Evolutionary conservation across 2,888 invertebrate genomes (phyloP), one percentile per base, ranked within the genome.

Genomic region (Ligdia adustata): DNA sequence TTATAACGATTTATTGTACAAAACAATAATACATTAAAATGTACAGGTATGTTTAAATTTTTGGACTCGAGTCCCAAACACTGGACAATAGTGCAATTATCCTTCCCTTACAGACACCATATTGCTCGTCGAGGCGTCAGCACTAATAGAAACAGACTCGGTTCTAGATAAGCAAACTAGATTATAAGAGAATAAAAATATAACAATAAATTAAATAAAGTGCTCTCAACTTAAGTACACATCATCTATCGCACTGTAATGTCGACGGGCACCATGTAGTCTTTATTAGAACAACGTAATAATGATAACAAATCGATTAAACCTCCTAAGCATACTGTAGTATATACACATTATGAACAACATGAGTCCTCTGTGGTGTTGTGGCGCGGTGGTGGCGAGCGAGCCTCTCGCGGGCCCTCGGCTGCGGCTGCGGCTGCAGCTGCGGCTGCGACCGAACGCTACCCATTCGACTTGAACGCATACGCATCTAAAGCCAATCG

Each of bases 1-100:
- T 88, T 90, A 89, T 90, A 91, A 91, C 89, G 90, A 88, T 91
- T 91, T 91, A 91, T 90, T 91, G 89, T 91, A 91, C 87, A 91
- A 91, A 91, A 91, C 91, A 91, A 91, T 90, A 89, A 89, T 91
- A 91, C 91, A 90, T 90, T 91, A 90, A 90, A 90, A 91, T 91
- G 90, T 91, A 91, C 91, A 91, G 91, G 91, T 91, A 90, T 90
- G 88, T 90, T 89, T 88, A 82, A 86, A 82, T 82, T 86, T 83
- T 82, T 84, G 88, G 90, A 89, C 89, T 81, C 80, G 74, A 79
- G 89, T 86, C 88, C 89, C 88, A 87, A 90, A 90, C 86, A 83
- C 80, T 85, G 88, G 88, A 88, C 85, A 88, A 83, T 75, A 76
- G 72, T 81, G 70, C 81, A 78, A 70, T 74, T 85, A 85, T 85